phyloP scores from a whole-genome alignment of 23 tunicate species.

The Ascidia mentula region DNA sequence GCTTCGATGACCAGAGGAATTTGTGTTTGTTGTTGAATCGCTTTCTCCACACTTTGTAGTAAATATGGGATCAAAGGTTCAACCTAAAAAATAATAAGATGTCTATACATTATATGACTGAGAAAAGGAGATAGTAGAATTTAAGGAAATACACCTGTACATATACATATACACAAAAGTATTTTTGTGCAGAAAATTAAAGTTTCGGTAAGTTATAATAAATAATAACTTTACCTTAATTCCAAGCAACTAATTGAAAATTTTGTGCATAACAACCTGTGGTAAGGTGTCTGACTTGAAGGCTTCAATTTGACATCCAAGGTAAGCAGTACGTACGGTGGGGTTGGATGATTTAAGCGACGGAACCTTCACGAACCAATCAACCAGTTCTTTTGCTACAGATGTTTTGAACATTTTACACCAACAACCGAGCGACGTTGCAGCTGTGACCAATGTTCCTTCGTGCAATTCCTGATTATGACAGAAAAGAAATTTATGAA shows the following conservation, averaged over 20 bases:
- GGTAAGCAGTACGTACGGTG: conserved; percentile 50
- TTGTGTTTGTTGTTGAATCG: conserved; percentile 47
- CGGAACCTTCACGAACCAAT: conserved; percentile 63
- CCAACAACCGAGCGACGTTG: conserved; percentile 44
- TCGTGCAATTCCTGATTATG: conserved; percentile 85
- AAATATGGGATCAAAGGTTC: conserved; percentile 46
- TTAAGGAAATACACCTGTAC: neutral
- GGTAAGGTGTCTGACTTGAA: conserved; percentile 55
- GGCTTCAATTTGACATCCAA: conserved; percentile 31
- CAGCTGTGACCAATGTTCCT: conserved; percentile 47
- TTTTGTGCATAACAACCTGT: conserved; percentile 26
- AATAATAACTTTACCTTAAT: neutral
- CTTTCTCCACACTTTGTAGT: conserved; percentile 60
- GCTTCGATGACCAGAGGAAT: conserved; percentile 64
- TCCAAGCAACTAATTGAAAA: neutral
- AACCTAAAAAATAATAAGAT: conserved; percentile 29
- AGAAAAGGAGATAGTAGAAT: neutral
- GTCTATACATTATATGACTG: neutral
- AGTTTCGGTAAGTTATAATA: neutral
- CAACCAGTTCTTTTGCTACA: conserved; percentile 39
- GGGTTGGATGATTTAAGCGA: conserved; percentile 59
- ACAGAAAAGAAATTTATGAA: too few relatives aligned
- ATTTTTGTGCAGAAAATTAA: neutral
- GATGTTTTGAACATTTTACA: conserved; percentile 30
- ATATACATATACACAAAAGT: neutral